Base-by-base conservation (phyloP, 2,113 vertebrate species). In the Nipponia nippon region DNA sequence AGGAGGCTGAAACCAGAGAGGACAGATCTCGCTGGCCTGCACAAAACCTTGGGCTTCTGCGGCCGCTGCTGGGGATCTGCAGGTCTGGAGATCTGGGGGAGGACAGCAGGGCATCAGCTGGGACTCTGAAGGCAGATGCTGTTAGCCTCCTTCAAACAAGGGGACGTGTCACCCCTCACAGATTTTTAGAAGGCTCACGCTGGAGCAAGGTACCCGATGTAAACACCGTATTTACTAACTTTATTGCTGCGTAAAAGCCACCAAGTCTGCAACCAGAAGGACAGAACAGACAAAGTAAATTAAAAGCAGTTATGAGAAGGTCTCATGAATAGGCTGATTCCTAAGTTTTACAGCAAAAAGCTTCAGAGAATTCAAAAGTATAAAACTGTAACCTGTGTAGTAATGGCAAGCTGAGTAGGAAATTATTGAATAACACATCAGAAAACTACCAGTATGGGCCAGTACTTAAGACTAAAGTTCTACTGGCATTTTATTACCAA, bases 111-210 rank as follows among this genome's bases (percentile, higher is more conserved):
- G 40, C 7, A 15, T 21, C 21, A 16, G 50, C 62, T 44, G 62
- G 0, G 3, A 4, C 7, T 20, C 66, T 10, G 52, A 76, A 34
- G 52, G 42, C 16, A 30, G 27, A 30, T 5, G 30, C 44, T 47
- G 9, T 52, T 4, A 4, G 29, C 16, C 13, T 23, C 47, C 80
- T 34, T 16, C 66, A 8, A 38, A 29, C 8, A 11, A 22, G 32
- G 38, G 25, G 20, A 44, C 0, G 1, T 11, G 44, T 34, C n/a
- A 81, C 0, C 17, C n/a, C 23, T 59, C 32, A 4, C 1, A 29
- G 78, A 11, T 17, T 56, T 63, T 59, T 17, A 65, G 29, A 65
- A 66, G 72, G 44, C 29, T 81, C 29, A 19, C 2, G 32, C 26
- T 49, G 38, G 18, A 83, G 52, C 17, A 55, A 55, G 42, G 70